phyloP scores from a whole-genome alignment of 2,888 invertebrate species.

The Gortyna flavago region DNA sequence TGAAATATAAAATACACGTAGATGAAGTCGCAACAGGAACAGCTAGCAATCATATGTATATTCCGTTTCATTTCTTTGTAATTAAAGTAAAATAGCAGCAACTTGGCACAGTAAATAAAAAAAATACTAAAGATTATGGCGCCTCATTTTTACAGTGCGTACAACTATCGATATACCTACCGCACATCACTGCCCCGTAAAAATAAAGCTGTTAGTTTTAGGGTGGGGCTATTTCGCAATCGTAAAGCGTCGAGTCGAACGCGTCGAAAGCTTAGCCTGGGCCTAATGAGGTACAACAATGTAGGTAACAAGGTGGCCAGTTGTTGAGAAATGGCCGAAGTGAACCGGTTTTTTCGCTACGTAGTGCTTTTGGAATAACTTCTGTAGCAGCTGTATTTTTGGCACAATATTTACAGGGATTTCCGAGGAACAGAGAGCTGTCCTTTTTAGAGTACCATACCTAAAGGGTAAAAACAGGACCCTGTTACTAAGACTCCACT shows the following conservation, averaged over 20 bases:
- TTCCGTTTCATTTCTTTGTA: not conserved
- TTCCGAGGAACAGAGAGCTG: not conserved
- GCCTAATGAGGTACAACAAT: conserved; percentile 78
- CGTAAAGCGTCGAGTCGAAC: conserved; percentile 79
- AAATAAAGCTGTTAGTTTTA: conserved; percentile 82
- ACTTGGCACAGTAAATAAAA: not conserved
- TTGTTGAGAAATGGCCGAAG: conserved; percentile 23
- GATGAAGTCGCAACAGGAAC: not conserved
- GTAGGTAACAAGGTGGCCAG: conserved; percentile 69
- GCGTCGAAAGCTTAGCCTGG: conserved; percentile 64
- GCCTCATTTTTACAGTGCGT: not conserved
- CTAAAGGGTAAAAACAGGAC: too few species aligned
- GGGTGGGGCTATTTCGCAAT: conserved; percentile 80
- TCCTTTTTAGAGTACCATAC: too few species aligned
- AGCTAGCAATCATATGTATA: not conserved
- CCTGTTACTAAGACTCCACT: too few species aligned
- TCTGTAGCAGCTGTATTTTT: not conserved
- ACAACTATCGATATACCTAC: conserved; percentile 50
- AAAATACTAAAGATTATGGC: not conserved
- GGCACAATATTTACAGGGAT: not conserved
- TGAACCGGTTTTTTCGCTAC: conserved; percentile 25
- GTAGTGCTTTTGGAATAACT: conserved; percentile 2
- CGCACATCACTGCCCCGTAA: conserved; percentile 73
- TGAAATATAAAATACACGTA: not conserved
- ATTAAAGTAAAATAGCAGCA: not conserved